phyloP scores from a whole-genome alignment of 2,888 invertebrate genomes.

The Rhamnusium bicolor region DNA sequence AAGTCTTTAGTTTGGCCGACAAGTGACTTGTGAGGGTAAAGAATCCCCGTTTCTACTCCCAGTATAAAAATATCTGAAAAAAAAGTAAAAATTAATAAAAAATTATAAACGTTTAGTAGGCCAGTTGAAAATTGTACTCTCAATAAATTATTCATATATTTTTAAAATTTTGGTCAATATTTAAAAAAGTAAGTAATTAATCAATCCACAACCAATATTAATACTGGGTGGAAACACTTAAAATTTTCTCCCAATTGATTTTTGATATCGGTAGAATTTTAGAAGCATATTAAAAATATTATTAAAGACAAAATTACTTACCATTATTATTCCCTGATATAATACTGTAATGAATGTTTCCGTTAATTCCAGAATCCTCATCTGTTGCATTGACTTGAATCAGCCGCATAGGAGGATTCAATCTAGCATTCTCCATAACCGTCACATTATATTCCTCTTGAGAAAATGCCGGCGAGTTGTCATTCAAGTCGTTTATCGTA shows the following conservation, averaged over 20 bases:
- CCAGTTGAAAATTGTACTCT: no score
- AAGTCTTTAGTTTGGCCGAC: constrained; percentile 76
- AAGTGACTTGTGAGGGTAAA: constrained; percentile 85
- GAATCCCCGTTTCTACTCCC: constrained; percentile 84
- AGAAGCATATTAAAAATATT: no score
- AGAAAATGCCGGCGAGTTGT: constrained; percentile 88
- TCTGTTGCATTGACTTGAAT: constrained; percentile 88
- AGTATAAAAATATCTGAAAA: constrained; percentile 81
- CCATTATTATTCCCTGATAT: constrained; percentile 78
- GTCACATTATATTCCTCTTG: constrained; percentile 84
- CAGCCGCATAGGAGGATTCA: constrained; percentile 87
- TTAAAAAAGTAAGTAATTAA: no score
- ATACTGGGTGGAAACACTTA: no score
- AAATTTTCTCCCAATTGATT: no score
- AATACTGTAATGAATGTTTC: constrained; percentile 84
- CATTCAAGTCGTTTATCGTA: constrained; percentile 88
- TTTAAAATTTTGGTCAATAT: no score
- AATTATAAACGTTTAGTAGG: no score
- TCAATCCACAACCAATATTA: no score
- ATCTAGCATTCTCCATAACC: constrained; percentile 87
- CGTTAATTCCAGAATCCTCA: constrained; percentile 84
- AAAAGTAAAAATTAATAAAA: not conserved
- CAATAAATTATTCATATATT: no score
- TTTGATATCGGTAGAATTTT: no score
- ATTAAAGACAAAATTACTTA: constrained; percentile 61